Conservation (phyloP, 2,797 vertebrate genomes). For the Bradypodion pumilum region DNA sequence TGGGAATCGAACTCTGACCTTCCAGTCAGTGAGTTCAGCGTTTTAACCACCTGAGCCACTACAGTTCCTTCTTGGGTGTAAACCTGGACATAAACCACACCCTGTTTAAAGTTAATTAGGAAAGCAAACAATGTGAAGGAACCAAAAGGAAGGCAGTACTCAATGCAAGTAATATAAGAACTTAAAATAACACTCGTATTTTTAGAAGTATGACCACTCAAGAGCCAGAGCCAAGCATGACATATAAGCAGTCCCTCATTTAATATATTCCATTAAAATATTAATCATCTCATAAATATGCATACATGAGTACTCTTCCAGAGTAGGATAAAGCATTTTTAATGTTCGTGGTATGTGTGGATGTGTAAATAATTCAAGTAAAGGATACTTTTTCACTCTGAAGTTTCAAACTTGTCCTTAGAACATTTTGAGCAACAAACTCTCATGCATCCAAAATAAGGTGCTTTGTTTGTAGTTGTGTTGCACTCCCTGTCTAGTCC, state of each 20-base stretch:
- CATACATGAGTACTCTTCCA: constrained; percentile 27
- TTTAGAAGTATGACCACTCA: constrained; percentile 50
- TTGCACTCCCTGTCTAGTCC: no score
- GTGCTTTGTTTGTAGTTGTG: background rate
- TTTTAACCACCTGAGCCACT: no score
- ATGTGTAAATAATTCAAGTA: constrained; percentile 30
- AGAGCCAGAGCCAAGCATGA: constrained; percentile 45
- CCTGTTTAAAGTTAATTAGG: rapidly evolving
- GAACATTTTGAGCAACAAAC: constrained; percentile 22
- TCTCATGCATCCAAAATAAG: constrained; percentile 19
- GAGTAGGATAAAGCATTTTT: background rate
- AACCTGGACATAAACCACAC: no score
- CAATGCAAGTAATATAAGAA: background rate
- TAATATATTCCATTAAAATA: constrained; percentile 72
- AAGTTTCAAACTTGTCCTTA: constrained; percentile 11
- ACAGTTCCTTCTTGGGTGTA: no score
- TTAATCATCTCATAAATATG: constrained; percentile 59
- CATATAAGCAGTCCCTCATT: constrained; percentile 69
- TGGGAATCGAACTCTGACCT: no score
- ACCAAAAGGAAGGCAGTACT: background rate
- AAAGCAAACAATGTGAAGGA: background rate
- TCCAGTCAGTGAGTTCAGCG: no score
- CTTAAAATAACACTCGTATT: constrained; percentile 47
- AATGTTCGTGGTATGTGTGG: constrained; percentile 29
- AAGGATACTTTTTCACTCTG: constrained; percentile 36